Evolutionary conservation across 2,113 vertebrate genomes (phyloP).

Genomic region (Dolichotis patagonum): DNA sequence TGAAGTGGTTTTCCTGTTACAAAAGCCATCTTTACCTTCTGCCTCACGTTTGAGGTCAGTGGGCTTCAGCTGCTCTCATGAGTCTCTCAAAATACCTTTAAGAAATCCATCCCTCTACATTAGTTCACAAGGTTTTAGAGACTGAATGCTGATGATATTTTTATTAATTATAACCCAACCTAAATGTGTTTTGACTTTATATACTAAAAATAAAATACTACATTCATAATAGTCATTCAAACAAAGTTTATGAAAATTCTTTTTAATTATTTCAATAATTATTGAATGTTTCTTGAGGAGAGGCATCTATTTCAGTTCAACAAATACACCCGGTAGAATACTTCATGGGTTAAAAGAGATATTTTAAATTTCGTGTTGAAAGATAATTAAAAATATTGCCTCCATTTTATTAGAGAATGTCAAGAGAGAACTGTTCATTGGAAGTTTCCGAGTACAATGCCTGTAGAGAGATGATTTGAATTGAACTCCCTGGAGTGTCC

Average conservation of each 20-base stretch:
- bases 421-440: not conserved
- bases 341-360: not conserved
- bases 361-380: not conserved
- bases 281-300: not conserved
- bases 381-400: not conserved
- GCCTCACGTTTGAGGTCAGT: not conserved
- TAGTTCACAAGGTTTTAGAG: too few relatives aligned
- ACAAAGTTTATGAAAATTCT: not conserved
- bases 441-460: not conserved
- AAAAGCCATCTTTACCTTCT: not conserved
- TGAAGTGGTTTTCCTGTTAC: not conserved
- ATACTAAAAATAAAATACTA: not conserved
- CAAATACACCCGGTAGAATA: not conserved
- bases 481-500: not conserved
- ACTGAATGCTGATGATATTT: not conserved
- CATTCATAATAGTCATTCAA: not conserved
- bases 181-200: not conserved
- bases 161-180: not conserved
- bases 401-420: not conserved
- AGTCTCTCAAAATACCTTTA: not conserved
- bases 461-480: not conserved
- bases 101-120: not conserved
- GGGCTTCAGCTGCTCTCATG: not conserved
- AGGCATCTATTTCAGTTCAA: not conserved
- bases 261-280: not conserved